Evolutionary conservation across 2,888 invertebrate species (phyloP), one percentile per base, ranked within the genome.

Genomic region (Cosmorhoe ocellata): DNA sequence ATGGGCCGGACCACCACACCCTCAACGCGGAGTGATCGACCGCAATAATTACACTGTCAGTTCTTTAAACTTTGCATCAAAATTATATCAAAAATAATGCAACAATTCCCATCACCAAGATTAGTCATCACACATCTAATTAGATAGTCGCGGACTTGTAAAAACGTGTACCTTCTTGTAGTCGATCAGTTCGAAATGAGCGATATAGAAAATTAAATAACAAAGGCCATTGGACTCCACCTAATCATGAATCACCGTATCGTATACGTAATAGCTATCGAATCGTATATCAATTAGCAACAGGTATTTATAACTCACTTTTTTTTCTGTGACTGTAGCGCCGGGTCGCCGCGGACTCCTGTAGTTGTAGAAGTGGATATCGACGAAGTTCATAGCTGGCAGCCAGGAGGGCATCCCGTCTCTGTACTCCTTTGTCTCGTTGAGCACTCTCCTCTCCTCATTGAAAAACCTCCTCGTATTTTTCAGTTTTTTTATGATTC

Each of bases 1-100:
- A 84, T 86, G 88, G 82, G 79, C 66, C 59, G 83, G 70, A 63
- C 74, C 74, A 79, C 78, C 84, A 81, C 86, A 78, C 85, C 82
- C 82, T 75, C 75, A 60, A 69, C 64, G 71, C 61, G 70, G 66
- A 79, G 71, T 79, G 80, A 84, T 81, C 79, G 77, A 71, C 76
- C 74, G 73, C 69, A 71, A 71, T 83, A 85, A 86, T 86, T 86
- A 86, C 73, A 74, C 81, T 82, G 84, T 84, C 84, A 83, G 83
- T 68, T 66, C 69, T 69, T 73, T 67, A 63, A 76, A 78, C 75
- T 69, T 76, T 69, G 67, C 75, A 69, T 74, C 73, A 78, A 78
- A 76, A 51, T 54, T 54, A 41, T 55, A 55, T 40, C 53, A 56
- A 42, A 56, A 52, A 46, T 27, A 36, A 48, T 56, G 57, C 49